Evolutionary conservation across 2,113 vertebrate genomes (phyloP), one percentile per base, ranked within the genome.

Genomic region (Periophthalmodon schlosseri): DNA sequence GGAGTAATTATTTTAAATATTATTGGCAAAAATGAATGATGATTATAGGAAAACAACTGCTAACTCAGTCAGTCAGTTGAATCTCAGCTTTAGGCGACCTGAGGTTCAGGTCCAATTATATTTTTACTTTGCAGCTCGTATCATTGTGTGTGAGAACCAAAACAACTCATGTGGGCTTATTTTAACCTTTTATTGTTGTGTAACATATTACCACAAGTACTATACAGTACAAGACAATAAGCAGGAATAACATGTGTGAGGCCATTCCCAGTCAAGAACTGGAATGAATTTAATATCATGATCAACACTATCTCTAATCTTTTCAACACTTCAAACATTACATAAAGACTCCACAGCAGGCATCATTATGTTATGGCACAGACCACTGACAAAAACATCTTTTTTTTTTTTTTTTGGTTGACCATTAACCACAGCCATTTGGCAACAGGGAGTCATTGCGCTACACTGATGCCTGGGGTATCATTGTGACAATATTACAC

Each of bases 401-500:
- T 50, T 15, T 15, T 50, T 18, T 18, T 50, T 0, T 18, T 16
- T 52, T 52, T 52, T 52, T 52, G 50, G 64, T 77, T 60, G 79
- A 82, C 54, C 83, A 76, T 74, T 39, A 39, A 7, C 36, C 36
- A 39, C 36, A 39, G 36, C 36, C 36, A 39, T 39, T 77, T 39
- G 72, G 75, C 87, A 76, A 79, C 70, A 9, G 89, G 86, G 89
- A 87, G 80, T 57, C 78, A 86, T 85, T 76, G 81, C 86, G 85
- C 78, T 70, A 46, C 74, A 21, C 73, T 1, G 67, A 85, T 82
- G 74, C 80, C 88, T 75, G 75, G 77, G 84, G 82, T 85, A 79
- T 88, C 79, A 87, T 88, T 84, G 82, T 46, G 74, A 83, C 82
- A 84, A 87, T 88, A 91, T 84, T 90, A 86, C 86, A 79, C 81